Conservation (phyloP, 1,140 invertebrate species). For the Drosophila subpulchrella region DNA sequence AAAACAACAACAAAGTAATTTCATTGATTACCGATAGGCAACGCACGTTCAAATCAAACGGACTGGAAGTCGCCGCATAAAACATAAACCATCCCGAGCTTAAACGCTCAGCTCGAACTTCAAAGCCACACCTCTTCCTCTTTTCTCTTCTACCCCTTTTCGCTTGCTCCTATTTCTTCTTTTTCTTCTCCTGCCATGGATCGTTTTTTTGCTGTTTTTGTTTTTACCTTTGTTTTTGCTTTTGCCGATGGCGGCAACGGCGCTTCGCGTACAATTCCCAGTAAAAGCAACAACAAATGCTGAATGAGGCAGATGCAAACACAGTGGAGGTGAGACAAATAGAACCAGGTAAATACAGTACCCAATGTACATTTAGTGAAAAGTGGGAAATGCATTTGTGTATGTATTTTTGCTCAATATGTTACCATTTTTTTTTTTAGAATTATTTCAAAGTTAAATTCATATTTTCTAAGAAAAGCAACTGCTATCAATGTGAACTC, state of each 20-base stretch:
- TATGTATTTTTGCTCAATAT: too few species aligned
- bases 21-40: constrained; percentile 82
- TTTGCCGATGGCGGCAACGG: constrained; percentile 75
- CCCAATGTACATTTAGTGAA: not conserved
- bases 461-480: too few species aligned
- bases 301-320: constrained; percentile 59
- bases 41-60: constrained; percentile 74
- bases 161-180: not conserved
- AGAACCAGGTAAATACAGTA: not conserved
- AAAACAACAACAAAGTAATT: constrained; percentile 72
- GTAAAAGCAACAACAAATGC: constrained; percentile 38
- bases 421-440: too few species aligned
- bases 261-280: constrained; percentile 74
- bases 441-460: too few species aligned
- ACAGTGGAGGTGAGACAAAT: constrained; percentile 6
- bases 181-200: constrained; percentile 14
- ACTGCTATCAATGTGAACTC: not conserved
- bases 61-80: constrained; percentile 52
- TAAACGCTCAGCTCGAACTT: constrained; percentile 8
- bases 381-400: too few species aligned
- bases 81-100: constrained; percentile 44
- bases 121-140: constrained; percentile 39
- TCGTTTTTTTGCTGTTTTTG: constrained; percentile 26
- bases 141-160: not conserved
- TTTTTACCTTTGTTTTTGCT: constrained; percentile 52